Base-by-base conservation (phyloP, 1,140 invertebrate genomes). In the Plodia interpunctella region DNA sequence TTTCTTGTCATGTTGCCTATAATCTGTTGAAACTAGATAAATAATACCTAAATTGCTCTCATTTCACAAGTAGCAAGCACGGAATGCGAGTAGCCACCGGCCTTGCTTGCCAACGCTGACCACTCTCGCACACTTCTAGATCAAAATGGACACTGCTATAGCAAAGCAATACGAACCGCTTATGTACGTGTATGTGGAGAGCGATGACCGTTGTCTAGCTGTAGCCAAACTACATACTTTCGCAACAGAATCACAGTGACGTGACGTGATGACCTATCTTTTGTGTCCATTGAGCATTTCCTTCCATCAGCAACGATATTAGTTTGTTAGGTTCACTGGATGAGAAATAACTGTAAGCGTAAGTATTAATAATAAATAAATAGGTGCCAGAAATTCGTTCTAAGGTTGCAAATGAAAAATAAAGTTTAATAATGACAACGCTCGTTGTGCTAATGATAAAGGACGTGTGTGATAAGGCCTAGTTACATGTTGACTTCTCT, bases 51-150 rank as follows among this genome's bases (percentile, higher is more conserved):
- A n/a, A 72, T 78, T 75, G 70, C 69, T 65, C 68, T 67, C 71
- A 74, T 87, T 87, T 87, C 84, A 86, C 83, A 84, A 86, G 78
- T 69, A 70, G 75, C 74, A 75, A 74, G 72, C 76, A 69, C 72
- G 83, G 84, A 87, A 86, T 87, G 84, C 77, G 66, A 72, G 68
- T 70, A 76, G 80, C 73, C 80, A 76, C 76, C 83, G 81, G 79
- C 84, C 82, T 79, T 77, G 78, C 81, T 83, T 78, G 78, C 80
- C 81, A 77, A 78, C 69, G 64, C 74, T 80, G 80, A 80, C 82
- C 81, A 83, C 76, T 83, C 79, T 70, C 70, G 68, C 71, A 72
- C 80, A 76, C 67, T 74, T 72, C 68, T 80, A 80, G 61, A 73
- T 74, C 71, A 66, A 73, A 74, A 68, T 61, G 66, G 59, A 67